Evolutionary conservation across 2,888 invertebrate species (phyloP).

Genomic region (Corythucha ciliata): DNA sequence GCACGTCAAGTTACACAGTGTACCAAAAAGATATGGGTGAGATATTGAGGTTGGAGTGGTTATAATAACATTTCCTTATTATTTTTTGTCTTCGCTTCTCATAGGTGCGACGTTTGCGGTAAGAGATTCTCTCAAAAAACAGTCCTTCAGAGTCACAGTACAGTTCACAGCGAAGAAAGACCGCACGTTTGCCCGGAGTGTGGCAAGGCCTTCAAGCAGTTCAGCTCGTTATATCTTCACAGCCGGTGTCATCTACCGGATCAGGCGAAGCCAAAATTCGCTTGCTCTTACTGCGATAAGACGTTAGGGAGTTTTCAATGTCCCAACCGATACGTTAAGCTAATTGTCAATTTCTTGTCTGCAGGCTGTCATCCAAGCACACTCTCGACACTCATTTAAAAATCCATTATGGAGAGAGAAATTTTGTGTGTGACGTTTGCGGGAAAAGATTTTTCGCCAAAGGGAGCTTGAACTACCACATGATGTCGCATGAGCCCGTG

Average conservation of each 20-base stretch:
- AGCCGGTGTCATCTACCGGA: slow-evolving; percentile 37
- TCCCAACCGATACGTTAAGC: slow-evolving; percentile 14
- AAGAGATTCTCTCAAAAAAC: slow-evolving; percentile 38
- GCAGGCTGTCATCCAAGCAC: slow-evolving; percentile 38
- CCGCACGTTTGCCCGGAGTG: slow-evolving; percentile 37
- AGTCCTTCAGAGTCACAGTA: slow-evolving; percentile 36
- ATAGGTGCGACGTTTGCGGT: slow-evolving; percentile 38
- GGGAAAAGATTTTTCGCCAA: slow-evolving; percentile 39
- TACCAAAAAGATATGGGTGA: slow-evolving; percentile 37
- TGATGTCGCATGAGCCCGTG: slow-evolving; percentile 36
- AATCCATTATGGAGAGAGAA: slow-evolving; percentile 38
- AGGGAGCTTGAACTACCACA: slow-evolving; percentile 37
- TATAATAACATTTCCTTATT: neutral
- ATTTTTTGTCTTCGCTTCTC: slow-evolving; percentile 2
- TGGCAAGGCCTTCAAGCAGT: slow-evolving; percentile 39
- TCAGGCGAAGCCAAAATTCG: slow-evolving; percentile 36
- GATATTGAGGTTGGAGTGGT: slow-evolving; percentile 20
- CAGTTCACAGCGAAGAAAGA: slow-evolving; percentile 38
- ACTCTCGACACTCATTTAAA: slow-evolving; percentile 37
- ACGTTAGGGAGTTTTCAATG: no score
- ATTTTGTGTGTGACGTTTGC: slow-evolving; percentile 39
- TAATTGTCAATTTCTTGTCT: slow-evolving; percentile 16
- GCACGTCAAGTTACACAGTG: slow-evolving; percentile 37
- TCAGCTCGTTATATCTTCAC: slow-evolving; percentile 37
- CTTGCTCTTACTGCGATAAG: slow-evolving; percentile 37